Evolutionary conservation across 2,888 invertebrate species (phyloP).

Genomic region (Exephanes ischioxanthus): DNA sequence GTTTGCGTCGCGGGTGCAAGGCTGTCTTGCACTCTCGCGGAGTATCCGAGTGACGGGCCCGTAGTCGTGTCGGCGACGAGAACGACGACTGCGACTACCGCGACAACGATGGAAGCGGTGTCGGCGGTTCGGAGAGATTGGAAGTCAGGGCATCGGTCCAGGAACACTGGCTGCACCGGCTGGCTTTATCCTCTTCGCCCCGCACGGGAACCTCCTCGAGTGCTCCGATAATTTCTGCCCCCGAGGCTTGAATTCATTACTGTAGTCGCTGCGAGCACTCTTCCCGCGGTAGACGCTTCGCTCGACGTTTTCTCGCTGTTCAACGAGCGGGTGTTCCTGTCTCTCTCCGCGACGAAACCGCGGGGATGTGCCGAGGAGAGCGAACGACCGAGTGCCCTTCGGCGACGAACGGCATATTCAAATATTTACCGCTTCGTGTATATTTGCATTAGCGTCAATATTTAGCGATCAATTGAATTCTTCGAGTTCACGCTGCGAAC

Average conservation of each 20-base stretch:
- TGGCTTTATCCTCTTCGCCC: not conserved
- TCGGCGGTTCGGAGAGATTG: slow-evolving; percentile 68
- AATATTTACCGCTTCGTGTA: slow-evolving; percentile 44
- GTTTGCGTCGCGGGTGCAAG: slow-evolving; percentile 51
- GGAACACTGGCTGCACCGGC: slow-evolving; percentile 51
- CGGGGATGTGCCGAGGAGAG: not conserved
- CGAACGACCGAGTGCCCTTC: slow-evolving; percentile 47
- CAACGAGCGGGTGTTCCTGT: not conserved
- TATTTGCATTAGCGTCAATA: slow-evolving; percentile 58
- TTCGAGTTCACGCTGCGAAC: not conserved
- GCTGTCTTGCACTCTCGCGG: slow-evolving; percentile 45
- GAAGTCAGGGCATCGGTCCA: slow-evolving; percentile 68
- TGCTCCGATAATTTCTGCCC: slow-evolving; percentile 69
- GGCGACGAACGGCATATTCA: slow-evolving; percentile 39
- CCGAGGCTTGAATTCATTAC: slow-evolving; percentile 73
- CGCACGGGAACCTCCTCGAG: slow-evolving; percentile 60
- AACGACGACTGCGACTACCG: slow-evolving; percentile 40
- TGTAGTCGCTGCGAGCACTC: slow-evolving; percentile 62
- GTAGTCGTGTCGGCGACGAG: slow-evolving; percentile 33
- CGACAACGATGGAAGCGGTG: slow-evolving; percentile 53
- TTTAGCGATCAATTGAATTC: slow-evolving; percentile 58
- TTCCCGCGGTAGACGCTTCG: slow-evolving; percentile 55
- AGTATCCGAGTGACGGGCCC: slow-evolving; percentile 36
- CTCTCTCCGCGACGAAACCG: slow-evolving; percentile 13
- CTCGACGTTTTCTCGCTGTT: slow-evolving; percentile 46